A percentile compares a stretch with the other conserved stretches of the same genome.
Evolutionary conservation across 2,113 vertebrate genomes (phyloP).

Genomic region (Tautogolabrus adspersus): DNA sequence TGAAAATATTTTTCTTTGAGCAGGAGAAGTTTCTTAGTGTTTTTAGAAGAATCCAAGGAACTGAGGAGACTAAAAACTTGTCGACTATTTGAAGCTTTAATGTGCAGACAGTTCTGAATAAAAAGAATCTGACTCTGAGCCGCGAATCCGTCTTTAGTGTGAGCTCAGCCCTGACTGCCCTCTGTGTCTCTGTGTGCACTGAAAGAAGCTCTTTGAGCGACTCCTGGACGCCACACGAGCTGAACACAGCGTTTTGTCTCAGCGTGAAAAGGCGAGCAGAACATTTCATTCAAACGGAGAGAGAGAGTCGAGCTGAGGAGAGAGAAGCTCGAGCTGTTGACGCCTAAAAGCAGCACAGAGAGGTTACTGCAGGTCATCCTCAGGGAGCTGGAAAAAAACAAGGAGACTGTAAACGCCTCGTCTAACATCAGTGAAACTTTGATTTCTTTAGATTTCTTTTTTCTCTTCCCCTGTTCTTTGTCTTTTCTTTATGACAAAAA

Average conservation of each 20-base stretch:
- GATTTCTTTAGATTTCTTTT: no score
- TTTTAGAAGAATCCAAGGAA: no score
- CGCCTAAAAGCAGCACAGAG: not conserved
- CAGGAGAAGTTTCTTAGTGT: no score
- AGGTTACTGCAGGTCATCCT: conserved; percentile 26
- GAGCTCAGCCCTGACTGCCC: no score
- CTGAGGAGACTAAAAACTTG: no score
- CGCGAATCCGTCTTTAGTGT: not conserved
- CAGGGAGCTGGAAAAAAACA: not conserved
- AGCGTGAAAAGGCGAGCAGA: not conserved
- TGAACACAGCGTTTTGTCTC: conserved; percentile 21
- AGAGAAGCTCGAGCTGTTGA: conserved; percentile 8
- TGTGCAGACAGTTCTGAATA: no score
- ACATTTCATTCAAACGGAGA: no score
- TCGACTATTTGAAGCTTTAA: no score
- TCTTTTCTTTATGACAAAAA: no score
- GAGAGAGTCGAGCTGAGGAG: not conserved
- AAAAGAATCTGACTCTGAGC: not conserved
- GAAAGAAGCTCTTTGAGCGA: conserved; percentile 3
- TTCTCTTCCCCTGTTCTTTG: no score
- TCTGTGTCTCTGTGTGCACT: not conserved
- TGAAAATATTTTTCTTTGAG: no score
- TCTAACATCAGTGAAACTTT: no score
- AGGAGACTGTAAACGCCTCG: not conserved
- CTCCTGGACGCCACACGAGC: not conserved